Evolutionary conservation across 2,797 vertebrate species (phyloP).

Genomic region (Paramormyrops hopkinsi): DNA sequence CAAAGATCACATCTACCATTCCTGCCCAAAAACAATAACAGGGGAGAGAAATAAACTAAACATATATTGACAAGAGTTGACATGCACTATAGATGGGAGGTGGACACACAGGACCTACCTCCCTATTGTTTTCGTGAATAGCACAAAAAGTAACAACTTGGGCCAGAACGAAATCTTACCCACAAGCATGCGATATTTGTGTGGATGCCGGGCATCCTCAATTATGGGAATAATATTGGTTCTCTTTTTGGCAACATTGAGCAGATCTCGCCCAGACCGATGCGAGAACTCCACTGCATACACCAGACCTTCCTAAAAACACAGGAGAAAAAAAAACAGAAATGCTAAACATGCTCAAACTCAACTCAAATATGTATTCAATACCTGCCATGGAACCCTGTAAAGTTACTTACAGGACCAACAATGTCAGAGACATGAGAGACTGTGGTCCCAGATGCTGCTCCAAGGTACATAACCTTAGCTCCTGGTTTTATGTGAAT

Average conservation of each 20-base stretch:
- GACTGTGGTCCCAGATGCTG: constrained; percentile 85
- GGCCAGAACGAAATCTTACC: constrained; percentile 55
- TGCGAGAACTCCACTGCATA: constrained; percentile 92
- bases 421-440: constrained; percentile 91
- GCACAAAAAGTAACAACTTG: background rate
- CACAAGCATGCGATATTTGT: constrained; percentile 89
- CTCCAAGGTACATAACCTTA: constrained; percentile 85
- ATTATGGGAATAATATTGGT: constrained; percentile 93
- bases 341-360: background rate
- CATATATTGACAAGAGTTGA: background rate
- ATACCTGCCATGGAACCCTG: background rate
- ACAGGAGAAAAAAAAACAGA: background rate
- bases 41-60: background rate
- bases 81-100: background rate
- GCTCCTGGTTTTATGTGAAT: constrained; percentile 84
- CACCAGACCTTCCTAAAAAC: constrained; percentile 77
- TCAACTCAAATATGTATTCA: background rate
- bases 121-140: background rate
- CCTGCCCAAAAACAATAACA: constrained; percentile 50
- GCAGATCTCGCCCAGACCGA: constrained; percentile 84
- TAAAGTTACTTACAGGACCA: constrained; percentile 70
- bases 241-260: constrained; percentile 87
- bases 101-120: background rate
- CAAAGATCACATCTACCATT: constrained; percentile 94
- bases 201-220: constrained; percentile 84